A percentile compares a stretch with the other conserved stretches of the same genome.
Conservation (phyloP, 2,113 vertebrate species). For the human (Homo sapiens) region DNA sequence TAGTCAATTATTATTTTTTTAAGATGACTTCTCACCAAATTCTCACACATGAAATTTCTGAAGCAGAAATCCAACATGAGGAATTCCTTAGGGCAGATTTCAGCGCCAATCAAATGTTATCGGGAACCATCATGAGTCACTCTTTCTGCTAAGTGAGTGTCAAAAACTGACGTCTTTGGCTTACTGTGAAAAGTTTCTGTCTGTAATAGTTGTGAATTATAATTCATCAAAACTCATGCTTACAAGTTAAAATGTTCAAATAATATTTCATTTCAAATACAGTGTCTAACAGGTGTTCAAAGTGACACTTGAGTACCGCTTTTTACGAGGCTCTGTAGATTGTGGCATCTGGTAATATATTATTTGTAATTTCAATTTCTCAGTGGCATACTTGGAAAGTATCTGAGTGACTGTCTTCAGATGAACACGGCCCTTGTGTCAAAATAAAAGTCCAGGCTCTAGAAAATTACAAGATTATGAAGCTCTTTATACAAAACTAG, state of each 20-base stretch:
- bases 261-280: background rate
- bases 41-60: background rate
- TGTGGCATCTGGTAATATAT: slow-evolving; percentile 1
- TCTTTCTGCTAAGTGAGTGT: background rate
- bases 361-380: slow-evolving; percentile 48
- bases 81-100: background rate
- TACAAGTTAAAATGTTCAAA: background rate
- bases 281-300: background rate
- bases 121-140: background rate
- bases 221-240: background rate
- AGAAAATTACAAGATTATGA: slow-evolving; percentile 37
- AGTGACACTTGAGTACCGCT: background rate
- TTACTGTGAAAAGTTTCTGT: background rate
- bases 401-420: slow-evolving; percentile 6
- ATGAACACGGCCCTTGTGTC: background rate
- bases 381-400: background rate
- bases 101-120: background rate
- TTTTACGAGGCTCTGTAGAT: background rate
- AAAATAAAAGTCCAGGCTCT: slow-evolving; percentile 58
- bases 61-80: background rate
- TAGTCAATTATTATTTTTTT: slow-evolving; percentile 9
- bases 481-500: background rate
- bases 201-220: background rate
- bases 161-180: background rate
- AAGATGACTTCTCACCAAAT: background rate